Conservation (phyloP, 2,888 invertebrate genomes). For the Pristionchus japonicus region DNA sequence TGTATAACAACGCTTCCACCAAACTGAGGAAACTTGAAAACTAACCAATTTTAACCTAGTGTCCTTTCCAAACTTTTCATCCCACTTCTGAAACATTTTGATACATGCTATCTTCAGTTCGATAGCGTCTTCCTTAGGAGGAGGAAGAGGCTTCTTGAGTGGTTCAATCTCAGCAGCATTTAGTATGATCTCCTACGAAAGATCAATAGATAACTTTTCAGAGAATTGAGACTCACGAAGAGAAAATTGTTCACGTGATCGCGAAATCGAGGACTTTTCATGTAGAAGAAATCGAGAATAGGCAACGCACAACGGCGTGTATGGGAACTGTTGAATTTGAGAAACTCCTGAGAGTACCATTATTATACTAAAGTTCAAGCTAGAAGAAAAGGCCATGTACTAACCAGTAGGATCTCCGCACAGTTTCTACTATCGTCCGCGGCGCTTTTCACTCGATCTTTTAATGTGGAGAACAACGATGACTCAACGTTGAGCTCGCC, state of each 20-base stretch:
- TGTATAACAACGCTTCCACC: neutral
- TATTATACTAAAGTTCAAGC: too few relatives aligned
- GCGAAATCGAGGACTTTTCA: conserved; percentile 60
- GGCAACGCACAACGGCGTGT: conserved; percentile 59
- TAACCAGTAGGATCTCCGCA: conserved; percentile 15
- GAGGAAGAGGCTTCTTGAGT: conserved; percentile 63
- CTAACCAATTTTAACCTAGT: conserved; percentile 59
- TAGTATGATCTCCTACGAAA: conserved; percentile 62
- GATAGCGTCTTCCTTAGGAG: conserved; percentile 56
- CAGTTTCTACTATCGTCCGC: neutral
- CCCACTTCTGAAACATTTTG: conserved; percentile 60
- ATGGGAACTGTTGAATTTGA: conserved; percentile 38
- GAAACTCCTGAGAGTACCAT: conserved; percentile 49
- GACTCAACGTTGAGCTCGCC: neutral
- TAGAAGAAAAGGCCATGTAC: neutral
- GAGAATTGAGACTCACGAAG: conserved; percentile 52
- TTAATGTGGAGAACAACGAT: neutral
- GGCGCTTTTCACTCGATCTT: conserved; percentile 15
- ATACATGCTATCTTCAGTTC: conserved; percentile 62
- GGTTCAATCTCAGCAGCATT: conserved; percentile 65
- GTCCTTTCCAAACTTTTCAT: conserved; percentile 58
- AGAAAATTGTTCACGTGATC: conserved; percentile 57
- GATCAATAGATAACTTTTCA: neutral
- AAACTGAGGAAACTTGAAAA: neutral
- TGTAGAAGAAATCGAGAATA: conserved; percentile 67